Evolutionary conservation across 1,140 invertebrate genomes (phyloP), one percentile per base, ranked within the genome.

Genomic region (Platyura marginata): DNA sequence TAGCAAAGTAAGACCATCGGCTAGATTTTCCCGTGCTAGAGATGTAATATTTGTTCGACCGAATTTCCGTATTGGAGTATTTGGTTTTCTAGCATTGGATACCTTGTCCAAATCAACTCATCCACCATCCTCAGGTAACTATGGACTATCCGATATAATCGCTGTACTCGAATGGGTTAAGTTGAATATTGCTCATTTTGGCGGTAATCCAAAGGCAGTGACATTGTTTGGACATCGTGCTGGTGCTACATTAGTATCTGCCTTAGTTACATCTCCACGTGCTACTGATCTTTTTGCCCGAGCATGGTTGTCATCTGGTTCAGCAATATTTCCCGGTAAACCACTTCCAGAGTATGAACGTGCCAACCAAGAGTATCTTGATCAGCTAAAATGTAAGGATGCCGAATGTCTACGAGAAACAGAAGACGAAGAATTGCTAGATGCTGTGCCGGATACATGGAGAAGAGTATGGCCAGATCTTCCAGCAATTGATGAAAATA

Each of bases 21-120:
- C 77, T 1, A 63, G 71, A 29, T 67, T 83, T 8, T 74, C 78
- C 0, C 66, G 75, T 41, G 76, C 77, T 2, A 74, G 77, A 42
- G 79, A 87, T 51, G 77, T 89, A 5, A 75, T 90, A 10, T 83
- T 88, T 52, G 83, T 90, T 1, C 67, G 77, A 44, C 81, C 85
- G 3, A 86, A 87, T 47, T 86, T 89, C 56, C 67, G 79, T 48
- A 49, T 84, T 35, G 82, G 81, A 2, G 64, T 77, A 11, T 74
- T 89, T 15, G 86, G 86, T 8, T 90, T 90, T 54, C 61, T 89
- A 2, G 72, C 83, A 0, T 58, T 77, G 0, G 75, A 81, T 29
- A 64, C 72, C 1, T 54, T 90, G 0, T 75, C 80, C 0, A 68
- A 77, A 46, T 62, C 74, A 1, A 68, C 72, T 16, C 75, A 83